Evolutionary conservation across 2,113 vertebrate genomes (phyloP), one percentile per base, ranked within the genome.

Genomic region (Scomber japonicus): DNA sequence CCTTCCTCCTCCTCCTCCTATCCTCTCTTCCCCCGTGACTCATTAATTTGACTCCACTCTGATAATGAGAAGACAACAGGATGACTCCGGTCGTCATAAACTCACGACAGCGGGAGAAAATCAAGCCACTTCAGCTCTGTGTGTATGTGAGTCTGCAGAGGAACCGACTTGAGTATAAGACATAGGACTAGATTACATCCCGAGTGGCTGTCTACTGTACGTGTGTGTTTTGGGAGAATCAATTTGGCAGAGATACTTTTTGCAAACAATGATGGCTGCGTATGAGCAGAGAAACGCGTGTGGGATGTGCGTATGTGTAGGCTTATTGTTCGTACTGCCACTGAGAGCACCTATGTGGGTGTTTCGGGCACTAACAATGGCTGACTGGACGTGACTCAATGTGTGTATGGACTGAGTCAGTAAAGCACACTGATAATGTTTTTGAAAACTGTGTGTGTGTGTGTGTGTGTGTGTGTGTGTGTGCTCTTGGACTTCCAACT

Each of bases 361-460:
- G 88, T 86, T 85, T 75, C 27, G 78, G 68, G 78, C 71, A 48
- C 67, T 35, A 57, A 85, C 85, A 85, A 86, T 80, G 78, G 79
- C 80, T 84, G 87, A 84, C 82, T 89, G 70, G 82, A 83, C 86
- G 71, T 86, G 88, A 92, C 75, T 89, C 89, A 90, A 50, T 67
- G 30, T 56, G 80, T 76, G 57, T 40, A 55, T 55, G 77, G 56
- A 71, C 73, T 85, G 77, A 91, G 75, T 90, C 81, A 91, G 71
- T 59, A 30, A 65, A 70, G 60, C 67, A 49, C 70, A 50, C 62
- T 30, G 75, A 87, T 84, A 60, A 70, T 44, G 31, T 57, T 63
- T 63, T 61, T 13, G 27, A 50, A 61, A 69, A 83, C 24, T 11
- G 9, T 6, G 55, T 57, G 64, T 68, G 55, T 51, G 53, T 70